These are phyloP conservation scores for Protonemura montana DNA, from an alignment of 2,888 invertebrate genomes.

Conservation along the genomic window DNA sequence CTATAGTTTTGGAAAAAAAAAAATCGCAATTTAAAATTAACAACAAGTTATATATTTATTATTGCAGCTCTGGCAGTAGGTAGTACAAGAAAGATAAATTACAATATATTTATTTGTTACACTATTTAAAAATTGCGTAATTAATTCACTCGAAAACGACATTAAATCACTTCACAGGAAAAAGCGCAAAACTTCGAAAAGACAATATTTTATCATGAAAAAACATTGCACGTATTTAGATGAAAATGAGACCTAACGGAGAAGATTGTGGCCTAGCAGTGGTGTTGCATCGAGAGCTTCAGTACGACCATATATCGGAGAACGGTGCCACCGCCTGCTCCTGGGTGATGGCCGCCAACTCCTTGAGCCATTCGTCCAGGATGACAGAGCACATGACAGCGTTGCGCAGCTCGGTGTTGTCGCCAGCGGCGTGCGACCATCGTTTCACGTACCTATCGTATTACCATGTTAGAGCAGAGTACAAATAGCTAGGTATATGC, in stretches of 20 bases:
- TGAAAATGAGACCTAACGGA: background rate
- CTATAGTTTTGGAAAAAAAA: background rate
- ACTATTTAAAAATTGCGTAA: background rate
- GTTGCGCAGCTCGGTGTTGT: constrained; percentile 60
- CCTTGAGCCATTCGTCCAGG: constrained; percentile 94
- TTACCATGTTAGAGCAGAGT: too few species aligned
- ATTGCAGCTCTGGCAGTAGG: constrained; percentile 15
- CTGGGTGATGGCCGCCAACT: constrained; percentile 91
- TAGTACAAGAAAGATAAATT: constrained; percentile 13
- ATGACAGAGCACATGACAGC: constrained; percentile 84
- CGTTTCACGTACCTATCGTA: constrained; percentile 54
- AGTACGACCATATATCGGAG: constrained; percentile 27
- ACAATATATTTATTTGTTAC: constrained; percentile 5
- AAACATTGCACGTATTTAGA: background rate
- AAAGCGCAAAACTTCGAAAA: constrained; percentile 2
- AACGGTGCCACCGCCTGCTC: constrained; percentile 75
- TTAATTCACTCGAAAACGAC: constrained; percentile 12
- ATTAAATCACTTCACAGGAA: background rate
- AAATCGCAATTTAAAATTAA: background rate
- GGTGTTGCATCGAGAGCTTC: background rate
- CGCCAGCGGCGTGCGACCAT: constrained; percentile 34
- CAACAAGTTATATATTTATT: constrained; percentile 23
- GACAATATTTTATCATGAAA: constrained; percentile 1
- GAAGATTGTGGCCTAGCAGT: background rate
- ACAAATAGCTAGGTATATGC: too few species aligned